Base-by-base conservation (phyloP, 1,140 invertebrate genomes). In the Leptinotarsa lineolata region DNA sequence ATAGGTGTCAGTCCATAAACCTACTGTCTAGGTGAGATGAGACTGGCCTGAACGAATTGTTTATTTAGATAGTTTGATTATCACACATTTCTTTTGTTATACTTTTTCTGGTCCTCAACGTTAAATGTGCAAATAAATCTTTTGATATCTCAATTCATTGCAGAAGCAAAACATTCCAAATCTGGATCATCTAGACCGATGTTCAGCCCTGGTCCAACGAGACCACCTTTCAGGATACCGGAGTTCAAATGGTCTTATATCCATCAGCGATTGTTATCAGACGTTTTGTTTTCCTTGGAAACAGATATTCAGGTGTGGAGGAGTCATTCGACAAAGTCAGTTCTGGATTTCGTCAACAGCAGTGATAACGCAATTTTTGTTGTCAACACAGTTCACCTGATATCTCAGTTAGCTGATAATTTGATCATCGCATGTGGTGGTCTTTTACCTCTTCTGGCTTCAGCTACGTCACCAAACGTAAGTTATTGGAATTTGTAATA, bases 191-290 rank as follows among this genome's bases (percentile, higher is more conserved):
- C 72, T 6, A 88, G 94, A 72, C 94, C 95, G 60, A 95, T 97
- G 91, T 98, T 98, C 84, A 97, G 94, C 84, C 95, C 96, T 61
- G 96, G 96, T 15, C 96, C 97, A 16, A 94, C 96, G 20, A 90
- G 96, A 78, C 97, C 97, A 22, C 96, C 97, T 0, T 99, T 99
- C 86, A 91, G 98, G 77, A 99, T 99, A 84, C 98, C 98, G 44
- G 98, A 99, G 87, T 99, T 99, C 86, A 94, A 97, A 80, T 99
- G 98, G 98, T 99, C 98, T 4, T 95, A 96, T 84, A 97, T 99
- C 77, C 98, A 99, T 87, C 96, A 99, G 85, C 89, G 96, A 76
- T 87, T 99, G 72, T 87, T 99, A 2, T 97, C 97, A 15, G 98
- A 99, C 88, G 93, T 99, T 21, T 87, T 99, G 12, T 98, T 97